Percentiles rank a stretch among this genome's conserved stretches.
Evolutionary conservation across 2,888 invertebrate genomes (phyloP).

Genomic region (Hypsopygia costalis): DNA sequence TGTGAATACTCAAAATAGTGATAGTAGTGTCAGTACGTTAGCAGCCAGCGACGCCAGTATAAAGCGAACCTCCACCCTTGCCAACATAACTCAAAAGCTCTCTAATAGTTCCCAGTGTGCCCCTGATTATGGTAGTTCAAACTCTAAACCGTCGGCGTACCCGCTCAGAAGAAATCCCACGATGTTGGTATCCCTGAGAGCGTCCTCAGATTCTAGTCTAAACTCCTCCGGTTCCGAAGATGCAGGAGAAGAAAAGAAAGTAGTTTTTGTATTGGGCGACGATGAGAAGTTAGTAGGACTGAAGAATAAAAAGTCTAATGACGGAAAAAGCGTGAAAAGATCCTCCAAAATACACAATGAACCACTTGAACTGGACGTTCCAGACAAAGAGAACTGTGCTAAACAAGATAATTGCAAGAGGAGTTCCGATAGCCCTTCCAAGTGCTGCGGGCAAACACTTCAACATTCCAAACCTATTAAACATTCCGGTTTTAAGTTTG

Average conservation of each 20-base stretch:
- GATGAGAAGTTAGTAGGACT: constrained; percentile 84
- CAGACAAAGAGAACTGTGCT: constrained; percentile 33
- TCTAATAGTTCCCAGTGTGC: constrained; percentile 50
- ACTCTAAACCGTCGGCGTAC: constrained; percentile 34
- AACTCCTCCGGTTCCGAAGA: constrained; percentile 54
- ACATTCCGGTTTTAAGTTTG: constrained; percentile 87
- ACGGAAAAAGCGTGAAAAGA: constrained; percentile 62
- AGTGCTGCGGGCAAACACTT: constrained; percentile 73
- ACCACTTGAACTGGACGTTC: constrained; percentile 29
- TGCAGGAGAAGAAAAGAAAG: constrained; percentile 58
- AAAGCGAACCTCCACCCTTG: constrained; percentile 56
- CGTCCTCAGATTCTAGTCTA: constrained; percentile 57
- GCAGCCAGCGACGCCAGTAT: constrained; percentile 48
- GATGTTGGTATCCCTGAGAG: constrained; percentile 45
- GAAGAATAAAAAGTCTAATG: constrained; percentile 72
- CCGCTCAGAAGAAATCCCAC: constrained; percentile 53
- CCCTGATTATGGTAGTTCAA: constrained; percentile 28
- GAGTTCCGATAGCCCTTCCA: constrained; percentile 53
- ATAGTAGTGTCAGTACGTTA: constrained; percentile 54
- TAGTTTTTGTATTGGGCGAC: constrained; percentile 86
- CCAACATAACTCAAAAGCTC: constrained; percentile 59
- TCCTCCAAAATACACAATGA: constrained; percentile 54
- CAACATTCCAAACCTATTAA: constrained; percentile 82
- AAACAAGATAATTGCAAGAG: constrained; percentile 34
- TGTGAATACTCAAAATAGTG: constrained; percentile 51